These are phyloP conservation scores for Sesia bembeciformis DNA, from an alignment of 2,888 invertebrate genomes.

Conservation along the genomic window DNA sequence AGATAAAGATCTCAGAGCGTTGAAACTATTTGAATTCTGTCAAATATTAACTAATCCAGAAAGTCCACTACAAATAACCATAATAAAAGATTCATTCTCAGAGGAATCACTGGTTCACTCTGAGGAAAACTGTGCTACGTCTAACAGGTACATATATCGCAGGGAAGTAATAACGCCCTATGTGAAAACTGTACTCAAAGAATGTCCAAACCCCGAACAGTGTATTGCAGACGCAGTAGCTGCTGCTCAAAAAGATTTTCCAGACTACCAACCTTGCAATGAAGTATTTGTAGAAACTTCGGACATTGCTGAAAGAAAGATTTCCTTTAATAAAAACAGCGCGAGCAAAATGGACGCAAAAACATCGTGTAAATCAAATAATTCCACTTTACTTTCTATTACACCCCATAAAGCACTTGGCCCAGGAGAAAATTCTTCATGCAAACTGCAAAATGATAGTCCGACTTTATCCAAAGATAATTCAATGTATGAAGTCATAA, in stretches of 20 bases:
- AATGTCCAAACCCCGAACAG: conserved; percentile 21
- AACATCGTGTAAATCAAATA: neutral
- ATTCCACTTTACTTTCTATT: too few species aligned
- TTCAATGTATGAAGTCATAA: neutral
- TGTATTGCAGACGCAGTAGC: conserved; percentile 18
- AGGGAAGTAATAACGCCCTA: conserved; percentile 36
- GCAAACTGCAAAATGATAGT: neutral
- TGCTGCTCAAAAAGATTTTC: conserved; percentile 19
- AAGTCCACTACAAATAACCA: conserved; percentile 15
- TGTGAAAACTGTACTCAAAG: conserved; percentile 16
- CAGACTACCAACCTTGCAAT: conserved; percentile 20
- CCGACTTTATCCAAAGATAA: neutral
- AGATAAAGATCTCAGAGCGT: conserved; percentile 10
- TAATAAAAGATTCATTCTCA: conserved; percentile 24
- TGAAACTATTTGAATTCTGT: conserved; percentile 24
- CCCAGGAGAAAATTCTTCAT: neutral
- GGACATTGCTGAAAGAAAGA: neutral
- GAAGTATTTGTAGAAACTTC: conserved; percentile 1
- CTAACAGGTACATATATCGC: conserved; percentile 23
- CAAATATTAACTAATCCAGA: conserved; percentile 24
- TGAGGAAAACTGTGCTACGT: neutral
- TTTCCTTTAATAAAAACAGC: neutral
- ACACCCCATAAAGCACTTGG: too few species aligned
- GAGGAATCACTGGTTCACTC: conserved; percentile 16
- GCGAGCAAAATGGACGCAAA: neutral